Percentiles rank a stretch among this genome's conserved stretches.
Conservation (phyloP, 2,888 invertebrate genomes). For the Petrolisthes manimaculis region DNA sequence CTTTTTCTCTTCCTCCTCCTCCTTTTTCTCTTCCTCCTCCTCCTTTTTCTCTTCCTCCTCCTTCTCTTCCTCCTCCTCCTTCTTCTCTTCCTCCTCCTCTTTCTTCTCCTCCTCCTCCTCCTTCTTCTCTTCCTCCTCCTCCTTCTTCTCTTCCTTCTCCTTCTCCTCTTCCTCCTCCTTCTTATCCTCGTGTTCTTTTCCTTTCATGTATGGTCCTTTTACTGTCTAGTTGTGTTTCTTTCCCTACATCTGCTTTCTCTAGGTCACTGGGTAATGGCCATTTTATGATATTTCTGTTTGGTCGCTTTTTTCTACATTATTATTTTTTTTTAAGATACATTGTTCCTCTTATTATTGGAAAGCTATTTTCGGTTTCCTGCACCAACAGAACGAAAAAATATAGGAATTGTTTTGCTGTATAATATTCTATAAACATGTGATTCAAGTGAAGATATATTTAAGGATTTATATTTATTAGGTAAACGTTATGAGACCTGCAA, state of each 20-base stretch:
- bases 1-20: conserved; percentile 1
- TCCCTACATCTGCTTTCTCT: neutral
- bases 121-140: conserved; percentile 1
- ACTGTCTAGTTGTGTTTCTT: neutral
- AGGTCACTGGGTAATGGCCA: too few species aligned
- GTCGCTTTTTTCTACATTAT: too few species aligned
- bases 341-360: too few species aligned
- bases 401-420: too few species aligned
- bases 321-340: too few species aligned
- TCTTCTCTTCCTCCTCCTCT: conserved; percentile 8
- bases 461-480: too few species aligned
- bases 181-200: neutral
- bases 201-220: neutral
- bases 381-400: too few species aligned
- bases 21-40: neutral
- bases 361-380: too few species aligned
- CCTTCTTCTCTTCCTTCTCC: conserved; percentile 16
- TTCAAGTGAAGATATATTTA: too few species aligned
- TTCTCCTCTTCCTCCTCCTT: neutral
- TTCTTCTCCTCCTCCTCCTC: neutral
- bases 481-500: too few species aligned
- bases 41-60: conserved; percentile 6
- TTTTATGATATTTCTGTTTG: too few species aligned
- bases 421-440: too few species aligned
- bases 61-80: conserved; percentile 4